These are phyloP conservation scores for Sterna hirundo DNA, from an alignment of 2,113 vertebrate species.

Conservation along the genomic window DNA sequence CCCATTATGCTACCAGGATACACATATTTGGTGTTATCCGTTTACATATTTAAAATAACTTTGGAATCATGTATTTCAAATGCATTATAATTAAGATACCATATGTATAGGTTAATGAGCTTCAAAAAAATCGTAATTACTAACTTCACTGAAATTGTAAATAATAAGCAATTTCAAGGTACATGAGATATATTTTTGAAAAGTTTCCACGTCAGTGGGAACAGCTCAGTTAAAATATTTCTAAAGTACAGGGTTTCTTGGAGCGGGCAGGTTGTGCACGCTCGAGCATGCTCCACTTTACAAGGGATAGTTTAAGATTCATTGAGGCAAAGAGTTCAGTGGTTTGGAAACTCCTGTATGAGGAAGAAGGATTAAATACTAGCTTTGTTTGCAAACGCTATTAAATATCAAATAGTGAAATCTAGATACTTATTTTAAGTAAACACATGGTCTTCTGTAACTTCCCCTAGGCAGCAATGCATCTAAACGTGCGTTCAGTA, in stretches of 20 bases:
- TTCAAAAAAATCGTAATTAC: neutral
- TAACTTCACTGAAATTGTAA: neutral
- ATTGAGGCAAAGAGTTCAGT: neutral
- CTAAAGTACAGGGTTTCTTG: neutral
- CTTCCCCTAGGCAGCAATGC: neutral
- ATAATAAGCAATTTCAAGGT: neutral
- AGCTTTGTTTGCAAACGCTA: neutral
- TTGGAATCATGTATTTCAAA: neutral
- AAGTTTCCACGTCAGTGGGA: neutral
- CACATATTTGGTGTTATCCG: neutral
- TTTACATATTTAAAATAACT: neutral
- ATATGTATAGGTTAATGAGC: neutral
- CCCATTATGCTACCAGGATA: neutral
- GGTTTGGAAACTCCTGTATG: neutral
- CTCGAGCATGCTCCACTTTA: neutral
- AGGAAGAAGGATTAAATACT: neutral
- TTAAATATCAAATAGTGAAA: neutral
- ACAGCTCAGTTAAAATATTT: neutral
- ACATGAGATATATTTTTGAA: neutral
- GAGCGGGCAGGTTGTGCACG: neutral
- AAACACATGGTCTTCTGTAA: neutral
- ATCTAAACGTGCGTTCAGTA: rapidly evolving
- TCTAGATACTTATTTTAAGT: neutral
- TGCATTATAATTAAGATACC: neutral
- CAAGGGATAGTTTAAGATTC: neutral